A percentile compares a stretch with the other conserved stretches of the same genome.
These are phyloP conservation scores for Amblyteles armatorius DNA, from an alignment of 2,888 invertebrate genomes.

Conservation along the genomic window DNA sequence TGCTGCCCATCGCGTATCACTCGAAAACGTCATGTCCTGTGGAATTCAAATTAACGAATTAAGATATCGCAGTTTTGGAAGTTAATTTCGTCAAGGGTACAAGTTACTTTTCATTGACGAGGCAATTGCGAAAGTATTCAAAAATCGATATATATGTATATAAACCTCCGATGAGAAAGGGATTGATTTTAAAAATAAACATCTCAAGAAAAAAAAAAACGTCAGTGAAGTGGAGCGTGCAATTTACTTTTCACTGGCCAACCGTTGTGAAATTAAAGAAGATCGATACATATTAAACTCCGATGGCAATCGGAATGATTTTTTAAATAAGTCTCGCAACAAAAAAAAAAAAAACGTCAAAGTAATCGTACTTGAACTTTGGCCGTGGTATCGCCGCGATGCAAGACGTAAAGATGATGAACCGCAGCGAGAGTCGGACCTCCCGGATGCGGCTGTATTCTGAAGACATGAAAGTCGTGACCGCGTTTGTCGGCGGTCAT, in stretches of 20 bases:
- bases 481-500: slow-evolving; percentile 96
- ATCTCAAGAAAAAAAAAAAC: too few relatives aligned
- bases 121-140: too few relatives aligned
- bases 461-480: slow-evolving; percentile 98
- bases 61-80: not conserved
- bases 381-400: slow-evolving; percentile 98
- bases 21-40: slow-evolving; percentile 95
- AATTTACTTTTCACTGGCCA: too few relatives aligned
- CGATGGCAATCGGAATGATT: too few relatives aligned
- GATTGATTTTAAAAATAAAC: too few relatives aligned
- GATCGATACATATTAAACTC: too few relatives aligned
- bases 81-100: not conserved
- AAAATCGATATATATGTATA: too few relatives aligned
- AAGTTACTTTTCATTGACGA: too few relatives aligned
- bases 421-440: slow-evolving; percentile 94
- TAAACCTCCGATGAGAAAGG: too few relatives aligned
- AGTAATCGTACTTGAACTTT: slow-evolving; percentile 90
- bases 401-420: slow-evolving; percentile 97
- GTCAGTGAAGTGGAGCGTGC: too few relatives aligned
- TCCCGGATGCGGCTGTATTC: slow-evolving; percentile 96
- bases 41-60: not conserved
- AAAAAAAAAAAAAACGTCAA: not conserved
- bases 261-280: too few relatives aligned
- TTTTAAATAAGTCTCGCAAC: too few relatives aligned
- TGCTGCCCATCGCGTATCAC: slow-evolving; percentile 98